These are phyloP conservation scores for Cecidostiba fungosa DNA, from an alignment of 2,888 invertebrate genomes.

Conservation along the genomic window DNA sequence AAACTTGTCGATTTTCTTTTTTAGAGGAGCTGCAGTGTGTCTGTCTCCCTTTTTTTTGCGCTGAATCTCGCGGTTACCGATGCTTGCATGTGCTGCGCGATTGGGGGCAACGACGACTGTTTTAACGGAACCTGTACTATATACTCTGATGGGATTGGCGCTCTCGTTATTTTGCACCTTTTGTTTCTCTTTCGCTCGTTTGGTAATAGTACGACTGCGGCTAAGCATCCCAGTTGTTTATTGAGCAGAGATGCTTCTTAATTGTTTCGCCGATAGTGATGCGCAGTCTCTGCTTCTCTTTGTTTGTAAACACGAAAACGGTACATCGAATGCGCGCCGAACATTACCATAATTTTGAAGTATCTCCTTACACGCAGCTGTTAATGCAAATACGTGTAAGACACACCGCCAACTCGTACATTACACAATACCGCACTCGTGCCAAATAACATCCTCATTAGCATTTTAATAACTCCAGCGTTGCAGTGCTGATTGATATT, in stretches of 20 bases:
- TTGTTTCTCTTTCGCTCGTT: background rate
- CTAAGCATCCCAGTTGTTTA: background rate
- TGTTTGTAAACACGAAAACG: slow-evolving; percentile 20
- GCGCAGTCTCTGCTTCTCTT: background rate
- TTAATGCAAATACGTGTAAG: slow-evolving; percentile 31
- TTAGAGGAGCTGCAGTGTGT: background rate
- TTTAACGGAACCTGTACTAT: slow-evolving; percentile 32
- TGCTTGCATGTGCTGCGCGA: slow-evolving; percentile 16
- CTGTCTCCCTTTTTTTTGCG: background rate
- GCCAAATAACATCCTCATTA: slow-evolving; percentile 44
- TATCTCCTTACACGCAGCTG: slow-evolving; percentile 44
- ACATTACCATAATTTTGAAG: slow-evolving; percentile 54
- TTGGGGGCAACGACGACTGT: slow-evolving; percentile 6
- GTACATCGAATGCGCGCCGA: slow-evolving; percentile 6
- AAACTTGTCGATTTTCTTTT: slow-evolving; percentile 25
- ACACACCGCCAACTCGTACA: background rate
- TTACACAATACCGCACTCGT: background rate
- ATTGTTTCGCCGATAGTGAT: background rate
- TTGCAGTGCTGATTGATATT: slow-evolving; percentile 32
- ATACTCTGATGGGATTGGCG: background rate
- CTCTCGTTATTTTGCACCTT: background rate
- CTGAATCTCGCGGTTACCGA: background rate
- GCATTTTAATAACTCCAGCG: slow-evolving; percentile 51
- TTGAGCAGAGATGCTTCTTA: background rate
- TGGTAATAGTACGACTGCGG: background rate